Percentiles rank a stretch among this genome's conserved stretches.
These are phyloP conservation scores for Disparrhopalites patrizii DNA, from an alignment of 2,888 invertebrate genomes.

Conservation along the genomic window DNA sequence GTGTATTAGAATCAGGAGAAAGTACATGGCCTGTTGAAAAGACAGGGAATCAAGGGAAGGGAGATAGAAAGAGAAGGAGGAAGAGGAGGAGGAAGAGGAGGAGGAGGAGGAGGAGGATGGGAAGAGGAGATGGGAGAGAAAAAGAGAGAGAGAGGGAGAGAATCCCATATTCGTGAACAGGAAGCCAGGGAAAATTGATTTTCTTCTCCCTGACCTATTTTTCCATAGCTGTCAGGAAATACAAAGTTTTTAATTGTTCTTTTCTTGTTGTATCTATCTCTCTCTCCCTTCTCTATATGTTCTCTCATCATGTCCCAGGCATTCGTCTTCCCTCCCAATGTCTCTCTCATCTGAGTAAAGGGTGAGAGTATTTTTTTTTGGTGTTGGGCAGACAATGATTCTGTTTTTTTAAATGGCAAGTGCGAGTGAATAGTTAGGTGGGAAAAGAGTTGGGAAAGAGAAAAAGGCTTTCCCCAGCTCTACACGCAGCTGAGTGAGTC, in stretches of 20 bases:
- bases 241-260: conserved; percentile 19
- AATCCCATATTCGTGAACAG: conserved; percentile 10
- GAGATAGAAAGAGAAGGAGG: background rate
- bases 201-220: conserved; percentile 19
- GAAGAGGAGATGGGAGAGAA: background rate
- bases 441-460: too few relatives aligned
- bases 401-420: too few relatives aligned
- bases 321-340: too few relatives aligned
- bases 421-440: too few relatives aligned
- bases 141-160: background rate
- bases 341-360: too few relatives aligned
- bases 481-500: too few relatives aligned
- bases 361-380: too few relatives aligned
- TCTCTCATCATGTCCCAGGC: background rate
- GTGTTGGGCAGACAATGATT: too few relatives aligned
- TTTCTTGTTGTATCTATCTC: background rate
- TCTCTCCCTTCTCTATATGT: background rate
- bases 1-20: too few relatives aligned
- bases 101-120: background rate
- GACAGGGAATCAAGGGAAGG: background rate
- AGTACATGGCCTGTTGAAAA: conserved; percentile 6
- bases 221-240: conserved; percentile 5
- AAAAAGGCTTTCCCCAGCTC: too few relatives aligned
- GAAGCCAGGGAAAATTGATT: conserved; percentile 11
- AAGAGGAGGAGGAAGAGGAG: background rate